Evolutionary conservation across 2,113 vertebrate genomes (phyloP), one percentile per base, ranked within the genome.

Genomic region (Tetraodon nigroviridis): DNA sequence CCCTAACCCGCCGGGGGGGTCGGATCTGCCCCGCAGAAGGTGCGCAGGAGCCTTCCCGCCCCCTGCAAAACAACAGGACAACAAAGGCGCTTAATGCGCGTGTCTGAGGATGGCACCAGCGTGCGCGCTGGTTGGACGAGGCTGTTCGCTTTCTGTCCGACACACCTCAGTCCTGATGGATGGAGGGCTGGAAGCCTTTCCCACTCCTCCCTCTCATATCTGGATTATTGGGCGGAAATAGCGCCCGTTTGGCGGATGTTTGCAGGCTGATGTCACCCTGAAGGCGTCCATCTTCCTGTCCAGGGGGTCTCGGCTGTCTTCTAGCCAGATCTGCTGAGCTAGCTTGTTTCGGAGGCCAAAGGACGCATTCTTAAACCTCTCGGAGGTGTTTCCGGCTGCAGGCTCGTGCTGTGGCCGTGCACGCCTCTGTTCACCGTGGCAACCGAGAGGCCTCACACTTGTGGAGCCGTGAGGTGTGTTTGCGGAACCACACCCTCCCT

Each of bases 1-100:
- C n/a, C 27, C 44, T 87, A 75, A 85, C 80, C 85, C 76, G 14
- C 41, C 63, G 58, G 18, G 64, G 18, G 64, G 82, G 65, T 84
- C 72, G 79, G 50, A 21, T 51, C 53, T 56, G 73, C 61, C 56
- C 61, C 79, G 18, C 65, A 32, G n/a, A 37, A 24, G 71, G 66
- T 52, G 62, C 62, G 22, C 7, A 55, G 14, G 51, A 65, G 67
- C 57, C 57, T 37, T 67, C 44, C 64, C 20, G 53, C 32, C 27
- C 16, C 22, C 17, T 64, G 13, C 22, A 0, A 48, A 48, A 19
- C 21, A 32, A 53, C 11, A 12, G 10, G 51, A 50, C 37, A 61
- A 67, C 73, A 67, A 67, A n/a, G 8, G 46, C 11, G 40, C 49
- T 20, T 22, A 14, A 51, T 44, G 45, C 45, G 55, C 47, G 14